These are phyloP conservation scores for Zoanthus gigantus DNA, from an alignment of 92 coral and sea anemone genomes.

Conservation along the genomic window DNA sequence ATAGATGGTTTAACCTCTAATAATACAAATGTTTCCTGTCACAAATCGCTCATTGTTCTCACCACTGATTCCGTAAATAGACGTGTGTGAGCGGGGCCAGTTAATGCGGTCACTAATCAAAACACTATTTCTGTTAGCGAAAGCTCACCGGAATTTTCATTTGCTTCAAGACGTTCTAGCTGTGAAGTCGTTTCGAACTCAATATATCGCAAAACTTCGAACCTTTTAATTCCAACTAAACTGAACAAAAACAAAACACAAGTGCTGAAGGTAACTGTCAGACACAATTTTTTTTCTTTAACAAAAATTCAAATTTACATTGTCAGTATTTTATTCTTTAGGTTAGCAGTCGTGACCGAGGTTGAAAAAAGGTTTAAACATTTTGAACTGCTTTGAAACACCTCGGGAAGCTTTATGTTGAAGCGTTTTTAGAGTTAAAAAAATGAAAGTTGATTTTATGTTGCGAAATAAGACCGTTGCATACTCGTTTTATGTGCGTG, in stretches of 20 bases:
- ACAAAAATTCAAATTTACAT: slow-evolving; percentile 31
- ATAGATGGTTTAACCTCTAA: slow-evolving; percentile 43
- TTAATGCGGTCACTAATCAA: slow-evolving; percentile 47
- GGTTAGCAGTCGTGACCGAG: neutral
- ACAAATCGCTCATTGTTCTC: slow-evolving; percentile 49
- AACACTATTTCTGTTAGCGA: slow-evolving; percentile 52
- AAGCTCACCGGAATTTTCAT: slow-evolving; percentile 47
- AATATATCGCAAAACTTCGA: neutral
- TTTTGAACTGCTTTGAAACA: neutral
- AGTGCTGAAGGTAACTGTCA: slow-evolving; percentile 15
- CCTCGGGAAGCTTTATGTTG: neutral
- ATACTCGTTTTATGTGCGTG: slow-evolving; percentile 24
- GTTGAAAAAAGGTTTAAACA: neutral
- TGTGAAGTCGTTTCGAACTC: slow-evolving; percentile 4
- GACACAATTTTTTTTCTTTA: slow-evolving; percentile 28
- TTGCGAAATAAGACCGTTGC: neutral
- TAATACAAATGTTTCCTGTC: slow-evolving; percentile 53
- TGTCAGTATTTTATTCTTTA: neutral
- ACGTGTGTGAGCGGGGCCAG: slow-evolving; percentile 47
- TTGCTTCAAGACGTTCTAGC: slow-evolving; percentile 14
- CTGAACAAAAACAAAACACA: neutral
- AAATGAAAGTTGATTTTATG: neutral
- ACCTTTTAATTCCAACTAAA: neutral
- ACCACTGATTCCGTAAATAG: slow-evolving; percentile 44
- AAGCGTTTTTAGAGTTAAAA: neutral